phyloP scores from a whole-genome alignment of 2,113 vertebrate species.

The Platysteira castanea region DNA sequence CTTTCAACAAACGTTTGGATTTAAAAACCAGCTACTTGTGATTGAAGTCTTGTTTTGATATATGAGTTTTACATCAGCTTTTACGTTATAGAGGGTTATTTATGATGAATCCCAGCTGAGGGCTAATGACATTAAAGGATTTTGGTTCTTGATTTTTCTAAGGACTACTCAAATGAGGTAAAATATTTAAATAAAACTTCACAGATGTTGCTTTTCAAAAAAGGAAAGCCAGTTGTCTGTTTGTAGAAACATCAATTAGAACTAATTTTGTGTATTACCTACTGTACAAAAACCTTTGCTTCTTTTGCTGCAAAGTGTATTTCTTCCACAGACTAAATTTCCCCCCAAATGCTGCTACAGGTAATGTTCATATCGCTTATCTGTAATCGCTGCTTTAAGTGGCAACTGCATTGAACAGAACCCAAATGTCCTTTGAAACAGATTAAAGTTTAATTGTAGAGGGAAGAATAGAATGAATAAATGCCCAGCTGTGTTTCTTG shows the following conservation, averaged over 20 bases:
- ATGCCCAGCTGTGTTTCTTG: conserved; percentile 40
- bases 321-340: background rate
- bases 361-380: background rate
- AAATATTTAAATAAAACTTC: background rate
- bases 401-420: background rate
- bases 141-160: background rate
- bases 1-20: background rate
- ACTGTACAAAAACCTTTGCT: background rate
- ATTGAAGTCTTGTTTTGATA: background rate
- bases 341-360: background rate
- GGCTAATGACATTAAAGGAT: background rate
- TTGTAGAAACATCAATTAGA: background rate
- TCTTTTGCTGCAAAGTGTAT: background rate
- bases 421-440: conserved; percentile 36
- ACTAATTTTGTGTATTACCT: background rate
- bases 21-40: background rate
- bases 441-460: conserved; percentile 29
- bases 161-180: background rate
- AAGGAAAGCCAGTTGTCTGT: background rate
- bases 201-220: background rate
- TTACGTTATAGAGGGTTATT: background rate
- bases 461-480: conserved; percentile 47
- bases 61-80: background rate
- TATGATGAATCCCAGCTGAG: background rate
- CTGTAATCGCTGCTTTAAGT: background rate